phyloP scores from a whole-genome alignment of 2,113 vertebrate genomes.

The Balaenoptera acutorostrata region DNA sequence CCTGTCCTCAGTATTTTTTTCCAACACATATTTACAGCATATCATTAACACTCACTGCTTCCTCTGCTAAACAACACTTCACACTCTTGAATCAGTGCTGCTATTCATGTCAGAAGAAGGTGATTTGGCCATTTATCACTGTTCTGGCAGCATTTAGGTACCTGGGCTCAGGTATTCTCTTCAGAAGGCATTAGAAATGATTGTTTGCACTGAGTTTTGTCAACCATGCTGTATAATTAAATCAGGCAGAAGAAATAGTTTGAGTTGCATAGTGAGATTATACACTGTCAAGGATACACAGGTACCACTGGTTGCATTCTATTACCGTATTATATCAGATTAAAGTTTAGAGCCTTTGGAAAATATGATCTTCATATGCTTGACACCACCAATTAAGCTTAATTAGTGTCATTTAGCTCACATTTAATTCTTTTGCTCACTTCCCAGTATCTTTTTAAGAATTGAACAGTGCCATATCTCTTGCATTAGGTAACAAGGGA shows the following conservation, averaged over 20 bases:
- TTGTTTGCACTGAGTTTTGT: neutral
- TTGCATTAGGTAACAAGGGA: neutral
- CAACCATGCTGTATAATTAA: neutral
- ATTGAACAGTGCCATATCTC: neutral
- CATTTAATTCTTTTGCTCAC: conserved; percentile 15
- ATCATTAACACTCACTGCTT: conserved; percentile 66
- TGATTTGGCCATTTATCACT: neutral
- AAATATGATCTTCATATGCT: conserved; percentile 5
- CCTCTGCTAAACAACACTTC: conserved; percentile 56
- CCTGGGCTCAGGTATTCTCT: neutral
- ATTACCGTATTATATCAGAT: neutral
- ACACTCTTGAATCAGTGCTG: conserved; percentile 15
- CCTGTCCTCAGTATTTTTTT: conserved; percentile 55
- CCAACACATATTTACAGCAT: conserved; percentile 60
- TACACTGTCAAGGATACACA: neutral
- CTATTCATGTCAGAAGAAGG: conserved; percentile 54
- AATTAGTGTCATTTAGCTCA: neutral
- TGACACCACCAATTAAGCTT: neutral
- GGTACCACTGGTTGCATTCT: neutral
- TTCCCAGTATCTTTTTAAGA: neutral
- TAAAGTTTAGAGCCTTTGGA: conserved; percentile 27
- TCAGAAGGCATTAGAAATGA: neutral
- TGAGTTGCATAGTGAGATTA: neutral
- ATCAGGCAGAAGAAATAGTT: conserved; percentile 1
- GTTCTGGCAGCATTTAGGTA: neutral